phyloP scores from a whole-genome alignment of 2,113 vertebrate genomes.

The Dissostichus mawsoni region DNA sequence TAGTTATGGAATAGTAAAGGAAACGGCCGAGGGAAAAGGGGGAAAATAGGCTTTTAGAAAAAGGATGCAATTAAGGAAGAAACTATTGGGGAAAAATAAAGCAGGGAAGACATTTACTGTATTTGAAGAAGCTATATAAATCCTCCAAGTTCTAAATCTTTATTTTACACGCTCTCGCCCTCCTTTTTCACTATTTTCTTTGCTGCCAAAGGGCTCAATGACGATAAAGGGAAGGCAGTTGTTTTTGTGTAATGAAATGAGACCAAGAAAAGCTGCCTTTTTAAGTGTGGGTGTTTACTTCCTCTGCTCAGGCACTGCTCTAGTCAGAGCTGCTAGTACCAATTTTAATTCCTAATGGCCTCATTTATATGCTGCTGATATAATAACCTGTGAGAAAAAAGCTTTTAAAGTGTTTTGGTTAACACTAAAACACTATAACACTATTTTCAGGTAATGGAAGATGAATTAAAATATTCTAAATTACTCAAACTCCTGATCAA shows the following conservation, averaged over 20 bases:
- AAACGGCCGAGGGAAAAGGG: constrained; percentile 59
- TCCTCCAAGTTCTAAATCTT: constrained; percentile 76
- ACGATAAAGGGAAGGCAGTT: constrained; percentile 57
- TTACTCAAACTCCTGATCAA: neutral
- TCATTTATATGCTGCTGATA: constrained; percentile 30
- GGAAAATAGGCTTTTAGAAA: constrained; percentile 67
- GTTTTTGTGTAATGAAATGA: constrained; percentile 76
- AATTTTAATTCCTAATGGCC: constrained; percentile 29
- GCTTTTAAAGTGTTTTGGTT: neutral
- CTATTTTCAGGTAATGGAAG: neutral
- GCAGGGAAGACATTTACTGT: constrained; percentile 78
- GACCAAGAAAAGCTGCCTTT: constrained; percentile 61
- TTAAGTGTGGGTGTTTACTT: constrained; percentile 68
- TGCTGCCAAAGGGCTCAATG: constrained; percentile 52
- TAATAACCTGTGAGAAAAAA: constrained; percentile 9
- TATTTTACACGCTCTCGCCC: constrained; percentile 61
- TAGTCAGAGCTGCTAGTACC: constrained; percentile 21
- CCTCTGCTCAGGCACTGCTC: constrained; percentile 39
- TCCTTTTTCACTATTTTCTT: constrained; percentile 53
- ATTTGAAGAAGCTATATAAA: constrained; percentile 77
- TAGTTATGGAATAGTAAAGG: constrained; percentile 79
- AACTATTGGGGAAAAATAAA: constrained; percentile 71
- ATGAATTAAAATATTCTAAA: neutral
- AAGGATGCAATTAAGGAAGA: constrained; percentile 81
- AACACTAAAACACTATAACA: neutral